These are phyloP conservation scores for Ganaspis brasiliensis DNA, from an alignment of 2,888 invertebrate species.

Conservation along the genomic window DNA sequence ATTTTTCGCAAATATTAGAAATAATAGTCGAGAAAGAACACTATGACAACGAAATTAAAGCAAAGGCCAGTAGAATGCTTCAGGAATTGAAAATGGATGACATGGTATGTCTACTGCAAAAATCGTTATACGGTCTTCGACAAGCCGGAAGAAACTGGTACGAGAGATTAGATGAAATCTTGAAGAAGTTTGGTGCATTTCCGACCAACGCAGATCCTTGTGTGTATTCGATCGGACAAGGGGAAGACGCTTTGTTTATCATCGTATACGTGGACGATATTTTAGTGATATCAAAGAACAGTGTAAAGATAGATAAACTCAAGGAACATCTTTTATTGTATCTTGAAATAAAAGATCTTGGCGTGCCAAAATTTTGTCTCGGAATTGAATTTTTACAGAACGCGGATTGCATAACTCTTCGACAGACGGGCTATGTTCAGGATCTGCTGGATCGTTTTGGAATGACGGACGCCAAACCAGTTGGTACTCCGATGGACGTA, in stretches of 20 bases:
- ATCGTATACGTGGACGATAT: constrained; percentile 57
- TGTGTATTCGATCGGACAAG: constrained; percentile 42
- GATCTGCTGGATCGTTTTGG: too few species aligned
- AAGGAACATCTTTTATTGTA: background rate
- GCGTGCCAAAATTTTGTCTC: too few species aligned
- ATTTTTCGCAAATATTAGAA: too few species aligned
- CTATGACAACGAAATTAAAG: too few species aligned
- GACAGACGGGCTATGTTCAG: too few species aligned
- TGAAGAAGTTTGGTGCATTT: constrained; percentile 43
- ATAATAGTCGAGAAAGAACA: too few species aligned
- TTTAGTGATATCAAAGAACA: constrained; percentile 32
- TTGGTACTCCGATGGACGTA: too few species aligned
- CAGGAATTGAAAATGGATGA: constrained; percentile 39
- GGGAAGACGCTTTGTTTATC: constrained; percentile 43
- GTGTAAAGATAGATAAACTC: background rate
- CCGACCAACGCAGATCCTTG: constrained; percentile 52
- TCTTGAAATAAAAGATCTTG: too few species aligned
- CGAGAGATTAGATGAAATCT: constrained; percentile 38
- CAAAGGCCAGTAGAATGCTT: too few species aligned
- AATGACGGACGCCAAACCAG: too few species aligned
- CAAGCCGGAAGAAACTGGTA: constrained; percentile 62
- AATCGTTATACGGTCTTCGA: constrained; percentile 60
- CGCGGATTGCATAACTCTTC: too few species aligned
- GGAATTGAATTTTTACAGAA: too few species aligned
- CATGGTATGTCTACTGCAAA: constrained; percentile 57